Percentiles rank a stretch among this genome's conserved stretches.
phyloP scores from a whole-genome alignment of 2,113 vertebrate genomes.

The Cololabis saira region DNA sequence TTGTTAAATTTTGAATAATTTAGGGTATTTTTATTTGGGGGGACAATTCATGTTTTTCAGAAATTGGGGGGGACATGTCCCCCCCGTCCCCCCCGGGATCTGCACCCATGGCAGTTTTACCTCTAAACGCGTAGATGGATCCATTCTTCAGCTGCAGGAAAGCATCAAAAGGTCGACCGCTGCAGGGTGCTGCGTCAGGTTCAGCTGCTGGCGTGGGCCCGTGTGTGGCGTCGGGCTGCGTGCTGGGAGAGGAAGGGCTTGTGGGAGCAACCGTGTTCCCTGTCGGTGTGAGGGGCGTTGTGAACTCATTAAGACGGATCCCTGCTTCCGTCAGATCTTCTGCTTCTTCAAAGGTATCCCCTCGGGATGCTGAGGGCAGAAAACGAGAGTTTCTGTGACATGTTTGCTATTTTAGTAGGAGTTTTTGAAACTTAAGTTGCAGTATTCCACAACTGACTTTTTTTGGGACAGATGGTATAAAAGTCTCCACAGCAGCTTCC shows the following conservation, averaged over 20 bases:
- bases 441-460: slow-evolving; percentile 75
- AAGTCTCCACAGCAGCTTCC: slow-evolving; percentile 92
- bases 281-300: background rate
- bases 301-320: background rate
- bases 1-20: too few relatives aligned
- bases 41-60: too few relatives aligned
- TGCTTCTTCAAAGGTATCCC: slow-evolving; percentile 66
- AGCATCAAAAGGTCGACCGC: slow-evolving; percentile 87
- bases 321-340: slow-evolving; percentile 8
- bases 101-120: too few relatives aligned
- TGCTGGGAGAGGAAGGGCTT: background rate
- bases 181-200: slow-evolving; percentile 78
- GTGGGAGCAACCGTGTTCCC: background rate
- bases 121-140: slow-evolving; percentile 93
- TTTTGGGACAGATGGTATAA: slow-evolving; percentile 79
- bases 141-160: slow-evolving; percentile 95
- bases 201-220: slow-evolving; percentile 11
- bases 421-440: too few relatives aligned
- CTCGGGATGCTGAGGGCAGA: slow-evolving; percentile 61
- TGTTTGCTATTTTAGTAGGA: background rate
- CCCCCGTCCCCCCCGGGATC: too few relatives aligned
- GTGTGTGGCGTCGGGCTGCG: background rate
- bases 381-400: background rate
- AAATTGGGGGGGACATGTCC: too few relatives aligned
- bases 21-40: too few relatives aligned